Percentiles rank a stretch among this genome's conserved stretches.
Evolutionary conservation across 1,140 invertebrate species (phyloP).

Genomic region (Brachionus asplanchnoidis): DNA sequence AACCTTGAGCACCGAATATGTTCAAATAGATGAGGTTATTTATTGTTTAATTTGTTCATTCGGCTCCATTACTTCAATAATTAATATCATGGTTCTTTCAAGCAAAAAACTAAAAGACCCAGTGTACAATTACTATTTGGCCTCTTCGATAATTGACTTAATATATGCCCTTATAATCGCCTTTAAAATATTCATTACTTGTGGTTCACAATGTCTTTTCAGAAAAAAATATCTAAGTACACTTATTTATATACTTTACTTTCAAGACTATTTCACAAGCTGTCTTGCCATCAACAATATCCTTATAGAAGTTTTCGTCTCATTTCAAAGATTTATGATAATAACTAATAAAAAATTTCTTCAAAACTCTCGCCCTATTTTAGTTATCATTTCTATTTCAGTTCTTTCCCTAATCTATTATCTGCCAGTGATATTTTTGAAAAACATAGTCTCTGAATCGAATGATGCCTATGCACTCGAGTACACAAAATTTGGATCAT

Average conservation of each 20-base stretch:
- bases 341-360: neutral
- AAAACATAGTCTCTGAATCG: neutral
- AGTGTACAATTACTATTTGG: neutral
- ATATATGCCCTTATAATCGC: neutral
- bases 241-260: neutral
- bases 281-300: neutral
- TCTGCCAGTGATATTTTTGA: neutral
- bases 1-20: neutral
- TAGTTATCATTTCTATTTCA: neutral
- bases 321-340: neutral
- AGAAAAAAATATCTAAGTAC: neutral
- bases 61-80: neutral
- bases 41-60: neutral
- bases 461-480: neutral
- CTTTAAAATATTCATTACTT: neutral
- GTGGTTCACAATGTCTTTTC: neutral
- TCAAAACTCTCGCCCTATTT: neutral
- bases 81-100: neutral
- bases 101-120: neutral
- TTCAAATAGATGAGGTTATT: neutral
- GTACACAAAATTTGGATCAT: neutral
- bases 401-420: neutral
- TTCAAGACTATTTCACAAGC: neutral
- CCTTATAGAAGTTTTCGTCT: slow-evolving; percentile 11
- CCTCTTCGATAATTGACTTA: neutral